phyloP scores from a whole-genome alignment of 2,888 invertebrate genomes.

The Drosophila buzzatii region DNA sequence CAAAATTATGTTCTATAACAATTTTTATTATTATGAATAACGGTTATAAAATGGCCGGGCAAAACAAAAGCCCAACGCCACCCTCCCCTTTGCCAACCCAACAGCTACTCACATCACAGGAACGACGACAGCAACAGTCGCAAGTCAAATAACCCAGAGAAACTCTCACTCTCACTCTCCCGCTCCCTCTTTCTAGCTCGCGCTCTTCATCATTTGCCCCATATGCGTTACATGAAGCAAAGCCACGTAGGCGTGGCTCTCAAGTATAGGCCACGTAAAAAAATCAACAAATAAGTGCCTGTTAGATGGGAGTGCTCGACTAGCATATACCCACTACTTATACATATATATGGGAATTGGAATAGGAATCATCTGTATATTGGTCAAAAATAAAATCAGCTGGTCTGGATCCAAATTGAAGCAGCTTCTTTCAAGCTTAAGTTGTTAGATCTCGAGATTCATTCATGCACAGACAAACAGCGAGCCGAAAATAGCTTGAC shows the following conservation, averaged over 20 bases:
- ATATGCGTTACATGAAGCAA: slow-evolving; percentile 26
- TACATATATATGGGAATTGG: not conserved
- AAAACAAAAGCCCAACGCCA: slow-evolving; percentile 56
- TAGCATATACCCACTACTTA: not conserved
- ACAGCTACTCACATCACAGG: slow-evolving; percentile 12
- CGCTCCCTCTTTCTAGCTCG: not conserved
- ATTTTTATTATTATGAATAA: slow-evolving; percentile 77
- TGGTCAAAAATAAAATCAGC: not conserved
- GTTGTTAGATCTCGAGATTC: not conserved
- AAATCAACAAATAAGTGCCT: slow-evolving; percentile 1
- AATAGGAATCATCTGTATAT: not conserved
- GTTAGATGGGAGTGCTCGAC: not conserved
- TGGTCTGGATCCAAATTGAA: no score
- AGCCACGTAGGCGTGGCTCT: not conserved
- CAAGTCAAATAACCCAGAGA: slow-evolving; percentile 62
- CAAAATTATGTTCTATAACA: slow-evolving; percentile 83
- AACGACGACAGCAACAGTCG: slow-evolving; percentile 60
- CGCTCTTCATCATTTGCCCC: slow-evolving; percentile 3
- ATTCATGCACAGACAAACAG: not conserved
- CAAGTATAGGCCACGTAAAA: slow-evolving; percentile 7
- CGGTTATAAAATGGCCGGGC: slow-evolving; percentile 74
- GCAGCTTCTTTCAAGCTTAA: not conserved
- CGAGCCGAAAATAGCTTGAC: not conserved
- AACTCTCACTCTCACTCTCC: slow-evolving; percentile 12
- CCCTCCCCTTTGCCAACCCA: not conserved